These are phyloP conservation scores for Zosterops pallidus DNA, from an alignment of 2,113 vertebrate species.

Conservation along the genomic window DNA sequence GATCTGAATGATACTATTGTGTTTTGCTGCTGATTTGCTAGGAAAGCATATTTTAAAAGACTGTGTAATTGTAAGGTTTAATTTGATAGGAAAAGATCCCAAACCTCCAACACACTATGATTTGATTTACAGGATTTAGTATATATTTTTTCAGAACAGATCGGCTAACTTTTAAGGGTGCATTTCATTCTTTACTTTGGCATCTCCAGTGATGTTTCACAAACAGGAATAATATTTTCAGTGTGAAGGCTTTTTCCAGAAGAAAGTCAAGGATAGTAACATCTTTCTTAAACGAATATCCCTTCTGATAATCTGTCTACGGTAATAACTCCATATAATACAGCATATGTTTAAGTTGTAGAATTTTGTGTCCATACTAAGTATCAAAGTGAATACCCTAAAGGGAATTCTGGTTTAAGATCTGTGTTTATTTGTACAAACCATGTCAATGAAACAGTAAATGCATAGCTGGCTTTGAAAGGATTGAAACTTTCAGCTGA, in stretches of 20 bases:
- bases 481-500: background rate
- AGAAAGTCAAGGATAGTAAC: background rate
- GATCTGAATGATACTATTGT: conserved; percentile 42
- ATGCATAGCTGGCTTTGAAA: background rate
- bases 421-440: background rate
- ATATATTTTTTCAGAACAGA: background rate
- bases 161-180: background rate
- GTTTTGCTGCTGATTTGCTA: background rate
- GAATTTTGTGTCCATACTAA: background rate
- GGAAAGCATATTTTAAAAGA: background rate
- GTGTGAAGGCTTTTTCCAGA: background rate
- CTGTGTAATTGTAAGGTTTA: background rate
- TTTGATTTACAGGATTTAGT: background rate
- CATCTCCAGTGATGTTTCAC: background rate
- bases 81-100: background rate
- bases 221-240: background rate
- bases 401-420: background rate
- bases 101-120: background rate
- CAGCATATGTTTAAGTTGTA: background rate
- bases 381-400: background rate
- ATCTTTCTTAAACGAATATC: background rate
- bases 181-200: background rate
- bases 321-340: background rate
- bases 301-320: background rate
- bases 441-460: background rate